Evolutionary conservation across 2,888 invertebrate species (phyloP), one percentile per base, ranked within the genome.

Genomic region (Drosophila gaucha): DNA sequence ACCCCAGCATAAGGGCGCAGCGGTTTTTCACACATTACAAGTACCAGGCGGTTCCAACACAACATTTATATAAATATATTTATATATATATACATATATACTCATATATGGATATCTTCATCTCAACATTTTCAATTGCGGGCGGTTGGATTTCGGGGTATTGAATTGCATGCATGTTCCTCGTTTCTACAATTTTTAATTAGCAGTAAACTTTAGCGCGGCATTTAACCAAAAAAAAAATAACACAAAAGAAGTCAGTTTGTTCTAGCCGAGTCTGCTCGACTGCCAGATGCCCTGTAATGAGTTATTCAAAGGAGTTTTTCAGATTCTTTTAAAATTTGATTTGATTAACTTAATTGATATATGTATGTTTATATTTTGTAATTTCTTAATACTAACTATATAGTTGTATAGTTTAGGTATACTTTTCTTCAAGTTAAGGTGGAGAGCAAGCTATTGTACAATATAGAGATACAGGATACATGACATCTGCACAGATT

Each of bases 121-220:
- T 74, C 75, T 72, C 46, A 74, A 76, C 62, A 59, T 62, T 76
- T 71, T 71, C 76, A 66, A 74, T 74, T 75, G 73, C 66, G 73
- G 66, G 65, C 71, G 72, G 20, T 68, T 57, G 54, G 54, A 64
- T 60, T 67, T 62, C 52, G 44, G 41, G 50, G 70, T 77, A 86
- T 84, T 86, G 74, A 69, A 78, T 88, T 88, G 85, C 78, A 78
- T 87, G 82, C 86, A 86, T 88, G 89, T 87, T 84, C 85, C 73
- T 84, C 72, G 85, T 82, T 82, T 80, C 79, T 64, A 84, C 79
- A 90, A 87, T 88, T 88, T 90, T 89, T 90, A 90, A 90, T 90
- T 90, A 90, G 89, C 90, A 90, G 90, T 90, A 90, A 90, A 90
- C 85, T 90, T 89, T 83, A 44, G 77, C 77, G 79, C 67, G 67